Base-by-base conservation (phyloP, 2,113 vertebrate genomes). In the Pelobates fuscus region DNA sequence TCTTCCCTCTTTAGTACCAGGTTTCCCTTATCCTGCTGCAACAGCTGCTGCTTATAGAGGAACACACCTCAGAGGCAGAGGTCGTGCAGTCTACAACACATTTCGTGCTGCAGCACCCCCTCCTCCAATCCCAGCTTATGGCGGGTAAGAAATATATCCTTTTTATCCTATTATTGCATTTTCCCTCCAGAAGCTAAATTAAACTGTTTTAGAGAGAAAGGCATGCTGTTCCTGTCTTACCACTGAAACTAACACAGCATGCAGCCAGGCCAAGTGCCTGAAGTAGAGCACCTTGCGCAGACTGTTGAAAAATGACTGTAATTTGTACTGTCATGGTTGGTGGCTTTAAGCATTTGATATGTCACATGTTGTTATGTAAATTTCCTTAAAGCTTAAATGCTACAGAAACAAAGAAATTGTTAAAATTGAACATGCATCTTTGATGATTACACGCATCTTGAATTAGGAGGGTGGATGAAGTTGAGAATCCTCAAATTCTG, bases 81-180 rank as follows among this genome's bases (percentile, higher is more conserved):
- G 96, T 52, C 93, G 95, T 81, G 94, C 95, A 0, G 94, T 98
- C 70, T 98, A 96, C 89, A 98, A 98, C 87, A 94, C 96, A 4
- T 96, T 98, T 79, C 89, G 96, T 54, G 94, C 96, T 1, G 95
- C 95, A 0, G 94, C 95, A 0, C 96, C 96, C 14, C 94, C 95
- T 0, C 94, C 96, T 67, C 93, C 96, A 0, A 97, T 98, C 81
- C 96, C 95, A 61, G 92, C 96, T 75, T 98, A 98, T 0, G 96
- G 96, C 91, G 95, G 96, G 96, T 98, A 89, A 95, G 94, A 83
- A 67, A 37, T 77, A 71, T 29, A 21, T 67, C 65, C 58, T 62
- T 44, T 71, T n/a, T 14, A 21, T 2, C 44, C 65, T 52, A 3
- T 24, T 23, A 17, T 55, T 77, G 43, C 17, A 30, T 52, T 7